A percentile compares a stretch with the other conserved stretches of the same genome.
These are phyloP conservation scores for Hafferia zeledoni DNA, from an alignment of 2,797 vertebrate species.

Conservation along the genomic window DNA sequence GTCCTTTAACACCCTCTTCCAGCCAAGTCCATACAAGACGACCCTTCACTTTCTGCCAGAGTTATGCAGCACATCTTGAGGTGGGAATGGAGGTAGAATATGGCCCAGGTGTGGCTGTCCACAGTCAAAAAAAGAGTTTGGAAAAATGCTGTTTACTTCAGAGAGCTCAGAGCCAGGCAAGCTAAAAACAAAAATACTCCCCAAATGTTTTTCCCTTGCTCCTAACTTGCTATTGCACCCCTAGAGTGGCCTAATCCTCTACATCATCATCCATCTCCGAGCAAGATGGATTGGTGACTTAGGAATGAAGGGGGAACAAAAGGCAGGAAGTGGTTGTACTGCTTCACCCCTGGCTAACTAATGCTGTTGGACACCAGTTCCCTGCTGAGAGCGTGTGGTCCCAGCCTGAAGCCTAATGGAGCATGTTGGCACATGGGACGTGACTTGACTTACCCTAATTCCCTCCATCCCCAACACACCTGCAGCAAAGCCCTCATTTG, in stretches of 20 bases:
- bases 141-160: neutral
- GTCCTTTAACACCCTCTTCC: neutral
- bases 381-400: rapidly evolving
- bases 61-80: rapidly evolving
- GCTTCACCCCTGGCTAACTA: neutral
- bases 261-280: neutral
- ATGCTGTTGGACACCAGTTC: neutral
- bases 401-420: neutral
- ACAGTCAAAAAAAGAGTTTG: neutral
- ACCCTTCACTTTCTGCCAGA: neutral
- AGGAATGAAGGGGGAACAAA: neutral
- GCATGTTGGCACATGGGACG: neutral
- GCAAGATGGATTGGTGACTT: neutral
- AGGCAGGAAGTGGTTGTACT: neutral
- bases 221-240: neutral
- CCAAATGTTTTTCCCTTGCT: neutral
- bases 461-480: neutral
- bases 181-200: neutral
- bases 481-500: neutral
- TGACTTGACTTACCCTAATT: neutral
- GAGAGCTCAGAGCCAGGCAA: neutral
- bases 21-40: rapidly evolving
- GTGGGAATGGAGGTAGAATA: neutral
- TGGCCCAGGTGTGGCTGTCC: neutral
- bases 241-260: neutral